These are phyloP conservation scores for Anaspis maculata DNA, from an alignment of 2,888 invertebrate genomes.

Conservation along the genomic window DNA sequence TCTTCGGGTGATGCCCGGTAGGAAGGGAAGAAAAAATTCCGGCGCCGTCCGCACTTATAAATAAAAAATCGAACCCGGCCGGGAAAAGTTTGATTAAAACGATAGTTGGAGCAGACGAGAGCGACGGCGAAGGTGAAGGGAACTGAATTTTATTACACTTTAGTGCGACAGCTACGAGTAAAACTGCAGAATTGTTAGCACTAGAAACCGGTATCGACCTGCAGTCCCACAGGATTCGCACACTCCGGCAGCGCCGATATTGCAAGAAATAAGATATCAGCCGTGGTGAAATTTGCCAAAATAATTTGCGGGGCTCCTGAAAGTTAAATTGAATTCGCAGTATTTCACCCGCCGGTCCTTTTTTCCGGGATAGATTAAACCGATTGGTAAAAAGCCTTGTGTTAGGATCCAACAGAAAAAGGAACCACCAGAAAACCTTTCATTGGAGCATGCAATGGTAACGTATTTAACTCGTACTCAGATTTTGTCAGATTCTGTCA, in stretches of 20 bases:
- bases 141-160: slow-evolving; percentile 43
- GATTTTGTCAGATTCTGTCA: too few relatives aligned
- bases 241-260: slow-evolving; percentile 42
- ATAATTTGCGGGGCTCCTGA: slow-evolving; percentile 14
- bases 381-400: too few relatives aligned
- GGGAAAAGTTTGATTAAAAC: slow-evolving; percentile 12
- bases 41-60: neutral
- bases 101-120: slow-evolving; percentile 9
- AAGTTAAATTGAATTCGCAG: slow-evolving; percentile 16
- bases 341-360: too few relatives aligned
- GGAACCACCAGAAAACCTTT: too few relatives aligned
- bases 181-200: slow-evolving; percentile 45
- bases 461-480: too few relatives aligned
- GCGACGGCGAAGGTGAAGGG: slow-evolving; percentile 17
- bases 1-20: too few relatives aligned
- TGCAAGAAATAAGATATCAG: slow-evolving; percentile 36
- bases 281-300: slow-evolving; percentile 22
- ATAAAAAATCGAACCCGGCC: slow-evolving; percentile 2
- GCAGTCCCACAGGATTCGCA: slow-evolving; percentile 36
- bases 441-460: too few relatives aligned
- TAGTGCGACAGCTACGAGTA: slow-evolving; percentile 43
- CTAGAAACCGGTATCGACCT: slow-evolving; percentile 42
- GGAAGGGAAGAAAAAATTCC: neutral
- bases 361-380: too few relatives aligned
- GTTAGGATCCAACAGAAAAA: too few relatives aligned